Evolutionary conservation across 2,797 vertebrate species (phyloP).

Genomic region (Paratrypauchen microcephalus): DNA sequence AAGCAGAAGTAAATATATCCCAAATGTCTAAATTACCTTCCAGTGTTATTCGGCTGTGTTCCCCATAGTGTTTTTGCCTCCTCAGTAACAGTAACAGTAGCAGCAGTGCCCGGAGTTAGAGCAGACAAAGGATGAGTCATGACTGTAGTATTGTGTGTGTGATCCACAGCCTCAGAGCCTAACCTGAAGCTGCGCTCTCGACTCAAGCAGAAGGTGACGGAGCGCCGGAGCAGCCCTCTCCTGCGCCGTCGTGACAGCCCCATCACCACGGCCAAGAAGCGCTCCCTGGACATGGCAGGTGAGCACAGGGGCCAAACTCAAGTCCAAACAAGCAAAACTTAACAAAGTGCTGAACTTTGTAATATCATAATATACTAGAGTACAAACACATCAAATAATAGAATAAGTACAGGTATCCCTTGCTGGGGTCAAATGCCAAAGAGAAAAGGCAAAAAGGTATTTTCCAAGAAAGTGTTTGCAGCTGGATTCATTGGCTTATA

Average conservation of each 20-base stretch:
- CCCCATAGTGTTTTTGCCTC: constrained; percentile 5
- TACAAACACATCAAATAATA: too few species aligned
- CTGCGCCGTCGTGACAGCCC: constrained; percentile 89
- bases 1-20: background rate
- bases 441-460: too few species aligned
- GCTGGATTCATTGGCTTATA: too few species aligned
- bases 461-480: constrained; percentile 6
- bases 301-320: background rate
- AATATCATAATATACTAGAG: background rate
- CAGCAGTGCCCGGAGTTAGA: background rate
- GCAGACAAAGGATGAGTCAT: constrained; percentile 12
- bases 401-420: too few species aligned
- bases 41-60: background rate
- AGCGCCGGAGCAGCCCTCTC: constrained; percentile 91
- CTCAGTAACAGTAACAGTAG: background rate
- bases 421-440: too few species aligned
- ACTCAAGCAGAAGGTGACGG: constrained; percentile 96
- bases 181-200: constrained; percentile 93
- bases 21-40: background rate
- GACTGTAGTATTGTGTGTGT: background rate
- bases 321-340: background rate
- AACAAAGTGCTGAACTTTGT: too few species aligned
- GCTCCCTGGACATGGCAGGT: constrained; percentile 91
- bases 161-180: constrained; percentile 87
- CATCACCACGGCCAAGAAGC: constrained; percentile 88